Conservation (phyloP, 35 echinoderm and acorn worm genomes). For the Diadema setosum region DNA sequence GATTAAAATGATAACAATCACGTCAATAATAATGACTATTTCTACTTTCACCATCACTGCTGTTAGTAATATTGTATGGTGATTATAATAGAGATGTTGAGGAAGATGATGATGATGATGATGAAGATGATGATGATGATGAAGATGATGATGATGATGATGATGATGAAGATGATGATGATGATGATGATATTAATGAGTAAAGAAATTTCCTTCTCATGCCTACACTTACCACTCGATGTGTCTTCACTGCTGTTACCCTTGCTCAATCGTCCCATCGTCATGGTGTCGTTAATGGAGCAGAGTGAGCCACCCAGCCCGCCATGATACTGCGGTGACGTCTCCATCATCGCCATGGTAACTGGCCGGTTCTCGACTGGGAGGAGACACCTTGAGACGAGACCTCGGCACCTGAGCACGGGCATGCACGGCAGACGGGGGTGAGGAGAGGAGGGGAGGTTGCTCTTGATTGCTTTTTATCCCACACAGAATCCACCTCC, state of each 20-base stretch:
- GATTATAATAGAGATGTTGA: too few relatives aligned
- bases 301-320: background rate
- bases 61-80: too few relatives aligned
- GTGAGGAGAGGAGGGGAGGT: too few relatives aligned
- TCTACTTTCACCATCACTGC: too few relatives aligned
- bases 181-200: too few relatives aligned
- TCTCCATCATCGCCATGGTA: conserved; percentile 19
- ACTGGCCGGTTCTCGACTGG: background rate
- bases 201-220: too few relatives aligned
- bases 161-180: background rate
- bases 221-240: background rate
- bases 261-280: background rate
- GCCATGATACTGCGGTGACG: conserved; percentile 17
- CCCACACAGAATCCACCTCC: too few relatives aligned
- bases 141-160: background rate
- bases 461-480: too few relatives aligned
- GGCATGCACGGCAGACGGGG: too few relatives aligned
- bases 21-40: too few relatives aligned
- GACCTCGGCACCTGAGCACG: too few relatives aligned
- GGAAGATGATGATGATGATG: background rate
- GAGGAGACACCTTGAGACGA: background rate
- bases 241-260: conserved; percentile 8
- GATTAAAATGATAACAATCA: too few relatives aligned
- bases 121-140: background rate
- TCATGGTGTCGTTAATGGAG: background rate